Evolutionary conservation across 2,888 invertebrate species (phyloP).

Genomic region (Salticus scenicus): DNA sequence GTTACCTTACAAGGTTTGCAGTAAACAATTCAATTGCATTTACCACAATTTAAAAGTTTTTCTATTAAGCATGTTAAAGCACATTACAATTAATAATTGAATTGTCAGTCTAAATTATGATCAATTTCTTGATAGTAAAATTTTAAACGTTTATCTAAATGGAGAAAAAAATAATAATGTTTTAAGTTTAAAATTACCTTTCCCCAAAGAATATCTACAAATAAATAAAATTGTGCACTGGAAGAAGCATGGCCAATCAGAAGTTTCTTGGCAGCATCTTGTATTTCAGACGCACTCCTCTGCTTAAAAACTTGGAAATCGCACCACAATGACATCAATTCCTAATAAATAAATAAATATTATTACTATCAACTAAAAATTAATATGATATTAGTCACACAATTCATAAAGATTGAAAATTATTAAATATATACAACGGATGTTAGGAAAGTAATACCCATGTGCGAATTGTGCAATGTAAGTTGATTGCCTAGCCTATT

Average conservation of each 20-base stretch:
- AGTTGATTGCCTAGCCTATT: no score
- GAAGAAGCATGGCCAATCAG: constrained; percentile 66
- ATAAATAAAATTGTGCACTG: constrained; percentile 82
- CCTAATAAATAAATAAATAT: constrained; percentile 25
- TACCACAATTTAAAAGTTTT: no score
- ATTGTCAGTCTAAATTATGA: no score
- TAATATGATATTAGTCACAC: not conserved
- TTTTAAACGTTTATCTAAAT: not conserved
- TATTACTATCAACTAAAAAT: not conserved
- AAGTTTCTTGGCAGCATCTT: constrained; percentile 60
- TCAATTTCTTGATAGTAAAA: no score
- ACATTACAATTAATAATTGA: no score
- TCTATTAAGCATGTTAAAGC: no score
- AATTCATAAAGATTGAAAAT: not conserved
- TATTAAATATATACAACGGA: not conserved
- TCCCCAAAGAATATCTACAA: constrained; percentile 78
- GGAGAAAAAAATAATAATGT: not conserved
- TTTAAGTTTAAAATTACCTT: constrained; percentile 74
- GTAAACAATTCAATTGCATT: no score
- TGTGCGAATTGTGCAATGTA: no score
- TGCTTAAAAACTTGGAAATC: constrained; percentile 65
- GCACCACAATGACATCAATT: constrained; percentile 69
- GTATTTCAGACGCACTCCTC: constrained; percentile 47
- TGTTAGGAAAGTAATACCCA: not conserved
- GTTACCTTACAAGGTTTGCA: no score